Percentiles rank a stretch among this genome's conserved stretches.
phyloP scores from a whole-genome alignment of 2,797 vertebrate genomes.

The Enteromius mattozi region DNA sequence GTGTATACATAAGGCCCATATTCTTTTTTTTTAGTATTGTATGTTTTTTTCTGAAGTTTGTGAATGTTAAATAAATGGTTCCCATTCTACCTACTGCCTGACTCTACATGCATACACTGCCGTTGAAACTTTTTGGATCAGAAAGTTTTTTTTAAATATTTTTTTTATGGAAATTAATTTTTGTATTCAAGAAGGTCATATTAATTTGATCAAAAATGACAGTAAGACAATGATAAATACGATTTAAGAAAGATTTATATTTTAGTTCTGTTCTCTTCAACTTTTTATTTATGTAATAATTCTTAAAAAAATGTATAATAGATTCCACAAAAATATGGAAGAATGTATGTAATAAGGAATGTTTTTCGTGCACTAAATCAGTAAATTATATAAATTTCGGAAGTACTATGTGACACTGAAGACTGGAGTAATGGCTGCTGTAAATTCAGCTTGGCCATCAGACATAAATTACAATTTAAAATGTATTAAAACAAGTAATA shows the following conservation, averaged over 20 bases:
- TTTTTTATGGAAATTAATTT: background rate
- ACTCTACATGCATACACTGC: background rate
- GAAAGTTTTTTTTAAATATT: background rate
- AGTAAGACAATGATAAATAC: background rate
- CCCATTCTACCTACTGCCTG: background rate
- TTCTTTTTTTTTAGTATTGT: background rate
- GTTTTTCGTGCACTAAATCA: background rate
- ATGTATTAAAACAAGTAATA: background rate
- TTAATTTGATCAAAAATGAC: background rate
- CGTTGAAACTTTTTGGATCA: background rate
- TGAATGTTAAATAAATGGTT: background rate
- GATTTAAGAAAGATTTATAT: background rate
- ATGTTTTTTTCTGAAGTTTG: background rate
- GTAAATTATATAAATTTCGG: background rate
- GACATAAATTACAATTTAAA: background rate
- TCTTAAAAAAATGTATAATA: background rate
- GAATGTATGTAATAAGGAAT: background rate
- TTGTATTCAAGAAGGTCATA: background rate
- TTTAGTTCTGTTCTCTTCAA: background rate
- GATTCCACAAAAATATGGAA: background rate
- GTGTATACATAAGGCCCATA: background rate
- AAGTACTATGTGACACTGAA: background rate
- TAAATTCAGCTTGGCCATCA: background rate
- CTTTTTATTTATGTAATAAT: background rate
- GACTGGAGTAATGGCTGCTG: background rate